Conservation (phyloP, 1,140 invertebrate species). For the Bombus haemorrhoidalis region DNA sequence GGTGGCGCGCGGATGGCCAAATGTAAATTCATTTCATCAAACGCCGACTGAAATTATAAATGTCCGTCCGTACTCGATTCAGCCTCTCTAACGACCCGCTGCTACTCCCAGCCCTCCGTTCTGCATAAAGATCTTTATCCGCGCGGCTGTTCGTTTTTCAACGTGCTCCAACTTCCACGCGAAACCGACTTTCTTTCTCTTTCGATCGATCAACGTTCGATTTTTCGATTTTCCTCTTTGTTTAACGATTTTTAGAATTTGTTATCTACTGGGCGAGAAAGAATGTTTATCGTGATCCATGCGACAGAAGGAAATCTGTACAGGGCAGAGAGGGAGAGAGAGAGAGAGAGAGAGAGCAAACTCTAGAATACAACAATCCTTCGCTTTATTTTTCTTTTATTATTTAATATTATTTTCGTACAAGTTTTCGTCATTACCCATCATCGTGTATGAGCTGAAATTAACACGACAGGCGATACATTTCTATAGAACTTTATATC, state of each 20-base stretch:
- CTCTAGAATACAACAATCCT: too few species aligned
- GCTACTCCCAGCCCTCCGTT: constrained; percentile 77
- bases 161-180: constrained; percentile 41
- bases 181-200: not conserved
- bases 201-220: not conserved
- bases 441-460: too few species aligned
- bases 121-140: constrained; percentile 80
- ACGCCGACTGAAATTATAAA: constrained; percentile 76
- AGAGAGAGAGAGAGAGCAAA: too few species aligned
- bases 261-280: too few species aligned
- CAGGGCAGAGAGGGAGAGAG: too few species aligned
- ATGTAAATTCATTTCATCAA: constrained; percentile 75
- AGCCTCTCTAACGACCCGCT: constrained; percentile 76
- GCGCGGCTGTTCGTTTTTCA: constrained; percentile 61
- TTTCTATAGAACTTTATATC: too few species aligned
- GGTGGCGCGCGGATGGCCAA: constrained; percentile 9
- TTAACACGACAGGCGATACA: too few species aligned
- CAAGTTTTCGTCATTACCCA: too few species aligned
- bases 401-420: too few species aligned
- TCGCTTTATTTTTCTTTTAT: too few species aligned
- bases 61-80: constrained; percentile 70
- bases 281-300: too few species aligned
- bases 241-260: not conserved
- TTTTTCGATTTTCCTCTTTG: not conserved
- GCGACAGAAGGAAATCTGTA: too few species aligned